phyloP scores from a whole-genome alignment of 2,797 vertebrate genomes.

The Fistularia commersonii region DNA sequence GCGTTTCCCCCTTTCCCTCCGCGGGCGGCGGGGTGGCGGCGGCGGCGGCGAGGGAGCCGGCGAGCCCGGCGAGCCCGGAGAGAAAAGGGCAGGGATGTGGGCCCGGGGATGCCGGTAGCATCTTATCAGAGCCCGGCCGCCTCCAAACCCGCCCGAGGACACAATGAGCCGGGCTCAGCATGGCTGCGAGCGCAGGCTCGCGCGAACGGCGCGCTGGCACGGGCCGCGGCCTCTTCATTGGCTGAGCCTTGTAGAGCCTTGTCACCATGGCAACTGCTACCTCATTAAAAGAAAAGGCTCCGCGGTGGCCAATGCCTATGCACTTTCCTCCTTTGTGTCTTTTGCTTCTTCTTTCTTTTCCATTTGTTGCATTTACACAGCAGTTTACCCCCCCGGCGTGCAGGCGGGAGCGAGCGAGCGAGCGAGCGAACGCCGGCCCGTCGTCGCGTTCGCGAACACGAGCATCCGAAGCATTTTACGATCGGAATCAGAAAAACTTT shows the following conservation, averaged over 20 bases:
- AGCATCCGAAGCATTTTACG: too few species aligned
- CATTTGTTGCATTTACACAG: conserved; percentile 2
- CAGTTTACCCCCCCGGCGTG: too few species aligned
- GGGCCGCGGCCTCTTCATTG: conserved; percentile 62
- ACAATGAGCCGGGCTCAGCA: conserved; percentile 33
- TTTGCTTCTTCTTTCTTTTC: conserved; percentile 25
- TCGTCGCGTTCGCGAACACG: too few species aligned
- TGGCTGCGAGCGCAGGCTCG: conserved; percentile 22
- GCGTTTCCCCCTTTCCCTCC: conserved; percentile 13
- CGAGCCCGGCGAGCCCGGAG: conserved; percentile 16
- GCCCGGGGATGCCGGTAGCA: conserved; percentile 42
- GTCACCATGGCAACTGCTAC: conserved; percentile 69
- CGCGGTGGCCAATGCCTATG: conserved; percentile 52
- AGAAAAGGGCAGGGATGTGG: conserved; percentile 50
- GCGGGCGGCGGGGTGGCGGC: conserved; percentile 30
- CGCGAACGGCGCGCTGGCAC: conserved; percentile 26
- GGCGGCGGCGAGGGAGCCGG: conserved; percentile 14
- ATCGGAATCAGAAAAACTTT: too few species aligned
- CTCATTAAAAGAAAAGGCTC: conserved; percentile 68
- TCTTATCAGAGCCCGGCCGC: conserved; percentile 49
- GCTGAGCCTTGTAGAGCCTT: conserved; percentile 56
- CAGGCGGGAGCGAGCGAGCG: too few species aligned
- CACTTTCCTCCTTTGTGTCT: conserved; percentile 44
- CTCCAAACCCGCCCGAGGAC: conserved; percentile 47
- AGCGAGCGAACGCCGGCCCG: too few species aligned